Evolutionary conservation across 2,797 vertebrate genomes (phyloP), one percentile per base, ranked within the genome.

Genomic region (Nasua narica): DNA sequence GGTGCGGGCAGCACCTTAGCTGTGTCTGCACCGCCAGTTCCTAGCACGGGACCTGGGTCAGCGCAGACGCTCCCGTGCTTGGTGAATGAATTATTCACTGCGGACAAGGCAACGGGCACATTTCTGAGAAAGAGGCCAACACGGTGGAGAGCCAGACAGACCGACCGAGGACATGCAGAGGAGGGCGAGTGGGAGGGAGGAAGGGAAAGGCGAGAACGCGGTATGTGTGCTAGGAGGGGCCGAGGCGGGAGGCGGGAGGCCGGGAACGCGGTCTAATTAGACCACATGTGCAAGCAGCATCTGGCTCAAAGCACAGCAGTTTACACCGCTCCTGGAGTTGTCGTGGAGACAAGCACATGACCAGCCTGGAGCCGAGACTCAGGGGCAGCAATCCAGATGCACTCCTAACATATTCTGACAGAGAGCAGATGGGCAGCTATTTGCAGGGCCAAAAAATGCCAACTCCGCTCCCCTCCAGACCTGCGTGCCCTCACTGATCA

Each of bases 401-500:
- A 97, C 97, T 98, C 93, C 96, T 98, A 98, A 98, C 97, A 7
- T 67, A 94, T 97, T 97, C 98, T 98, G 98, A 98, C 99, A 98
- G 98, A 76, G 95, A 99, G 98, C 99, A 99, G 99, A 99, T 98
- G 99, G 99, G 98, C 97, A 97, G 96, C 94, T 98, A 91, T 98
- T 89, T 86, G 91, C 98, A 89, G 94, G 98, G 98, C 98, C 98
- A 98, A 96, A 97, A 98, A 98, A 90, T 87, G 97, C 97, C 98
- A 98, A 40, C 97, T 96, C 98, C 0, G 84, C 98, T 98, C 96
- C 97, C 97, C 98, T 97, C 96, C 97, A 97, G 96, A 94, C 96
- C 98, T 90, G 2, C 37, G 11, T 18, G 67, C 87, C 98, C 98
- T 94, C 98, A 60, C 76, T 77, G 97, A 98, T 86, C 85, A 95